phyloP scores from a whole-genome alignment of 2,797 vertebrate species.

The Spinus pinus region DNA sequence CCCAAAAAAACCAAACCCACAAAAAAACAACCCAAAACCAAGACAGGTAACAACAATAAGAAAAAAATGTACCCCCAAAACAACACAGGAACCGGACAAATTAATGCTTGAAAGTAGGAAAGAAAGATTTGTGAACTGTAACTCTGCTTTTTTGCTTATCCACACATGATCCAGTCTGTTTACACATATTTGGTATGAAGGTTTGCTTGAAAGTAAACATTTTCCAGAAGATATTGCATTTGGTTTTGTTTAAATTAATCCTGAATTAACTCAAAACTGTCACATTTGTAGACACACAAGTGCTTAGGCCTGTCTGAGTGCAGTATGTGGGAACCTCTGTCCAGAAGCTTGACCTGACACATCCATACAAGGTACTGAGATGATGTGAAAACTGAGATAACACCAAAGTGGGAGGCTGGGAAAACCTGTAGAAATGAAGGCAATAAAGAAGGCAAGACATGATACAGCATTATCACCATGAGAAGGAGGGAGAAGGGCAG shows the following conservation, averaged over 20 bases:
- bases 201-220: neutral
- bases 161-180: neutral
- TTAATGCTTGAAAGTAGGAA: neutral
- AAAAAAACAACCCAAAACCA: neutral
- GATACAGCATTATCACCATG: neutral
- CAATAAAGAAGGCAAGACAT: neutral
- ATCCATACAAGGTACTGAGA: neutral
- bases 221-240: neutral
- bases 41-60: neutral
- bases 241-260: neutral
- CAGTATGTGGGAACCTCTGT: neutral
- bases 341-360: neutral
- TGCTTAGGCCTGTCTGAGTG: neutral
- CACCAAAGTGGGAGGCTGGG: neutral
- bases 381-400: neutral
- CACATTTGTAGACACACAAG: neutral
- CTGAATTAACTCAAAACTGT: neutral
- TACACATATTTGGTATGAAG: fast-evolving
- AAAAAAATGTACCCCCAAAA: neutral
- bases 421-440: neutral
- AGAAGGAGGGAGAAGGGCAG: neutral
- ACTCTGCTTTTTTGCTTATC: neutral
- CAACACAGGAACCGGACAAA: neutral
- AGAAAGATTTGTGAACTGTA: neutral
- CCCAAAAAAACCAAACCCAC: neutral